phyloP scores from a whole-genome alignment of 2,888 invertebrate genomes.

The Corythucha ciliata region DNA sequence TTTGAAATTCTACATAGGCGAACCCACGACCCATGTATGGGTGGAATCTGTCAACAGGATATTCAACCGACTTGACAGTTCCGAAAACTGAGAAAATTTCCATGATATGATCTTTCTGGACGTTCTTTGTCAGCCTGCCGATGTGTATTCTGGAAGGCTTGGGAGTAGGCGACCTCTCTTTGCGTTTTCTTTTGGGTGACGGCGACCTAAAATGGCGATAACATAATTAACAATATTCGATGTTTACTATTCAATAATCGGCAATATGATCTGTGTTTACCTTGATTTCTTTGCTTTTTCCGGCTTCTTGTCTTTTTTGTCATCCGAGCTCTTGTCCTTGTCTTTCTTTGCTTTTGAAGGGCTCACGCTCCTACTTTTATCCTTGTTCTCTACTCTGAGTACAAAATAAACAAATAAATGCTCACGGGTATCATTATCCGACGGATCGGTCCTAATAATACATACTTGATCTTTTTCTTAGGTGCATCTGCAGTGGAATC shows the following conservation, averaged over 20 bases:
- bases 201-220: no score
- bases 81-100: slow-evolving; percentile 90
- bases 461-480: slow-evolving; percentile 41
- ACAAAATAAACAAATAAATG: neutral
- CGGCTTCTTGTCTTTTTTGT: slow-evolving; percentile 34
- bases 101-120: slow-evolving; percentile 77
- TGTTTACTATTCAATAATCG: no score
- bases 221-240: no score
- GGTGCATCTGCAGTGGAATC: slow-evolving; percentile 44
- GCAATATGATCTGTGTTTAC: no score
- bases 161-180: slow-evolving; percentile 81
- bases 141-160: slow-evolving; percentile 90
- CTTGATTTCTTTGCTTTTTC: slow-evolving; percentile 42
- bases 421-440: slow-evolving; percentile 35
- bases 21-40: slow-evolving; percentile 82
- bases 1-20: slow-evolving; percentile 91
- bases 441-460: slow-evolving; percentile 39
- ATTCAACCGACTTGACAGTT: slow-evolving; percentile 77
- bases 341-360: slow-evolving; percentile 38
- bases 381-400: slow-evolving; percentile 34
- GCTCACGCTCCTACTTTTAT: slow-evolving; percentile 37
- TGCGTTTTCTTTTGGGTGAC: slow-evolving; percentile 56
- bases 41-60: slow-evolving; percentile 80
- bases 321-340: slow-evolving; percentile 44
- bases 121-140: slow-evolving; percentile 83